Evolutionary conservation across 2,888 invertebrate species (phyloP), one percentile per base, ranked within the genome.

Genomic region (Agriopis marginaria): DNA sequence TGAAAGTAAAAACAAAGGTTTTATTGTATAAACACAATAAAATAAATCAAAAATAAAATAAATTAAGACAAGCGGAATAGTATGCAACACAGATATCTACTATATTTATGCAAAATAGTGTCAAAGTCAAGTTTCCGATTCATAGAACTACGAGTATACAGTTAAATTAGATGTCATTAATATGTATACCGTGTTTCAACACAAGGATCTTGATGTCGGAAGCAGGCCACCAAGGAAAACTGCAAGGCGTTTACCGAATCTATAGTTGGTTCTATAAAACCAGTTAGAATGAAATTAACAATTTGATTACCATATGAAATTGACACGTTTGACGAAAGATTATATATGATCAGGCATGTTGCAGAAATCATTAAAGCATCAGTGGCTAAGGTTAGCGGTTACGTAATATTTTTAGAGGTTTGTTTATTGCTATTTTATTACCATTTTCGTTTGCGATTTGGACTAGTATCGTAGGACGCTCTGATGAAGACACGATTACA

Each of bases 191-290:
- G 56, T 17, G 14, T 53, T 40, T 60, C 1, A 47, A 45, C 12
- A 7, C 47, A 49, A 54, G 40, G 51, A 54, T 45, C 39, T 44
- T 39, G 56, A 49, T 23, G 47, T 32, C 50, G 50, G 50, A 60
- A 51, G 47, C 39, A 47, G 4, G n/a, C 32, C 14, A 17, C 47
- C 53, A 60, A 66, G 59, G 66, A 66, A 66, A 60, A n/a, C 11
- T 3, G 39, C 54, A 60, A 66, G 51, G 39, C 40, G 14, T 42
- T 47, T 47, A 60, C 5, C n/a, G 11, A 32, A 65, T 59, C 14
- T 39, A 53, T 59, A n/a, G 56, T 44, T 17, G 17, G 10, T 63
- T 14, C 54, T 5, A 44, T 8, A 14, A 42, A 58, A n/a, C 12
- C 0, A 51, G 12, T 61, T 45, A 42, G 39, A 39, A 49, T 42